Evolutionary conservation across 37 sponge, comb jelly and placozoan genomes (phyloP), one percentile per base, ranked within the genome.

Genomic region (Spongia lamella): DNA sequence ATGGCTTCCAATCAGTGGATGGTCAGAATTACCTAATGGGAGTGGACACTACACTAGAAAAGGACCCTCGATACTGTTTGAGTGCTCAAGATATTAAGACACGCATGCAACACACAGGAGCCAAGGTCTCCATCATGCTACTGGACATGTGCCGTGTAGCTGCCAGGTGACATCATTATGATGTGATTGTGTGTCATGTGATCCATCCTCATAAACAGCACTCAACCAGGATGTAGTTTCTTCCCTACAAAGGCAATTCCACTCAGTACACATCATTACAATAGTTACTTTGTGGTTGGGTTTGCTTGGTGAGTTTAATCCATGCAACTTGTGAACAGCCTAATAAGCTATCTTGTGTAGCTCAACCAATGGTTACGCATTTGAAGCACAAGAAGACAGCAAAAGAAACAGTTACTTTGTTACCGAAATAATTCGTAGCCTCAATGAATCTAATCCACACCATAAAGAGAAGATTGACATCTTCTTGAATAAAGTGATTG

Each of bases 61-160:
- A 91, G 80, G 79, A 85, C 52, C 84, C 91, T 6, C 68, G 80
- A 21, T 77, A 89, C 64, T 97, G 95, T 51, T 43, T 97, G 35
- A 82, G 88, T 73, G 98, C 92, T 1, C 93, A 97, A 80, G 22
- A 77, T 17, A 80, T 97, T 11, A 82, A 85, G 38, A 68, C 87
- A 49, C 63, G 66, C 37, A 94, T 97, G 95, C 92, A 94, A 56
- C 35, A 40, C 33, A 64, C 74, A 16, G 95, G 89, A 3, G 89
- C 98, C 47, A 94, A 90, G 73, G 90, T 97, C 11, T 88, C 77
- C 69, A 80, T 97, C 67, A 79, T 97, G 55, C 77, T 97, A 0
- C 90, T 97, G 29, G 98, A 97, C 78, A 97, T 97, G 98, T 97
- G 98, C 68, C 70, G 98, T 17, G 92, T 79, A 36, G 65, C 47